These are phyloP conservation scores for Zaprionus davidi DNA, from an alignment of 1,140 invertebrate species.

Conservation along the genomic window DNA sequence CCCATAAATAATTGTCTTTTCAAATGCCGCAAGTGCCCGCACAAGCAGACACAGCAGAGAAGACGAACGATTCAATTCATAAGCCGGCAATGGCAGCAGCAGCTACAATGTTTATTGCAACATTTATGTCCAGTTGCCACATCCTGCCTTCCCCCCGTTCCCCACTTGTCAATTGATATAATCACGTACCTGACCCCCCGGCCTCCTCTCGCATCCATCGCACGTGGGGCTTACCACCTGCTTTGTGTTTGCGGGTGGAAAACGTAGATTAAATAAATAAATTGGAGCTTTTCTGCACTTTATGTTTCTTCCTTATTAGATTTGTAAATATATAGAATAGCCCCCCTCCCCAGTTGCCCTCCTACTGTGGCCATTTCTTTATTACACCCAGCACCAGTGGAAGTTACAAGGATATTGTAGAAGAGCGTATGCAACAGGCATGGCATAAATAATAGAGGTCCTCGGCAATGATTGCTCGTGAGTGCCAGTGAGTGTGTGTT, in stretches of 20 bases:
- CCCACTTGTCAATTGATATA: slow-evolving; percentile 18
- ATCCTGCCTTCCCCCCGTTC: background rate
- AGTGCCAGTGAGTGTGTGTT: background rate
- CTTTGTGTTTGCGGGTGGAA: background rate
- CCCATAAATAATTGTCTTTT: background rate
- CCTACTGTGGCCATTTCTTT: background rate
- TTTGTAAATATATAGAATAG: background rate
- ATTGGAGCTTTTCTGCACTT: slow-evolving; percentile 11
- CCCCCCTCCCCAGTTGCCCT: background rate
- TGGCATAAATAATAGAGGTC: background rate
- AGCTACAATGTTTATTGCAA: slow-evolving; percentile 9
- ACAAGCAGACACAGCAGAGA: background rate
- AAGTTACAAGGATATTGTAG: background rate
- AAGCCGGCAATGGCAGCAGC: background rate
- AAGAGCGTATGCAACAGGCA: background rate
- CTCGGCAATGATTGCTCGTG: background rate
- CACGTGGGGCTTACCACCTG: background rate
- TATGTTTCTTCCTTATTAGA: slow-evolving; percentile 4
- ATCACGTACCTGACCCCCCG: slow-evolving; percentile 2
- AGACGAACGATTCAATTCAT: slow-evolving; percentile 8
- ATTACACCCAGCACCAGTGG: background rate
- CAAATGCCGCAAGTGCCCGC: background rate
- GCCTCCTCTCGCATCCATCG: background rate
- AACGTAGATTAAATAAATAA: slow-evolving; percentile 10
- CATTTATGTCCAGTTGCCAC: background rate